Conservation (phyloP, 2,797 vertebrate genomes). For the Myotis pilosus region DNA sequence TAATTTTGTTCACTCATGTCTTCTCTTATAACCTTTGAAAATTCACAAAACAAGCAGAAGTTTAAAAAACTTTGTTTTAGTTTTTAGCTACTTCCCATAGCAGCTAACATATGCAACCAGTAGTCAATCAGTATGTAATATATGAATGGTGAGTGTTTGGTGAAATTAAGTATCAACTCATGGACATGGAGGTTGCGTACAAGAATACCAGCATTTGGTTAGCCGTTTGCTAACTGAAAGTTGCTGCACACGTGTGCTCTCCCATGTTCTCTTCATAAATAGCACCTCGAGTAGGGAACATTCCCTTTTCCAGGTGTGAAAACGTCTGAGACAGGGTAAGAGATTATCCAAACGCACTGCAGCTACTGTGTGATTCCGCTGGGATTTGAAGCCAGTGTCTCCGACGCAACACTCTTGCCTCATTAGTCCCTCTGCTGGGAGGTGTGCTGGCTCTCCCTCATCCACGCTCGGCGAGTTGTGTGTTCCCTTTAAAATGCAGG, state of each 20-base stretch:
- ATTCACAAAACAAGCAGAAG: not conserved
- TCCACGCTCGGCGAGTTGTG: not conserved
- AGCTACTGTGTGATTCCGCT: not conserved
- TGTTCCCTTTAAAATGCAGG: slow-evolving; percentile 44
- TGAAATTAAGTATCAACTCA: not conserved
- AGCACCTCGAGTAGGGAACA: not conserved
- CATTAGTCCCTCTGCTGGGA: not conserved
- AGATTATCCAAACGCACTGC: not conserved
- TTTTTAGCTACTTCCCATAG: not conserved
- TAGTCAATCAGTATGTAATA: not conserved
- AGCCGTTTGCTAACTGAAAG: slow-evolving; percentile 16
- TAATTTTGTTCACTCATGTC: not conserved
- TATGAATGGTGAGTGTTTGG: not conserved
- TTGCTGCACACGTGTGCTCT: not conserved
- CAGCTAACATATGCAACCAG: not conserved
- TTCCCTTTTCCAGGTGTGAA: not conserved
- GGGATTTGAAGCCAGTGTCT: slow-evolving; percentile 28
- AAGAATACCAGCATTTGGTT: not conserved
- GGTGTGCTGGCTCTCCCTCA: not conserved
- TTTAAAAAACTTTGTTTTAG: not conserved
- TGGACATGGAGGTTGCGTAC: not conserved
- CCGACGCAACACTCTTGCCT: not conserved
- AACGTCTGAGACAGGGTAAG: not conserved
- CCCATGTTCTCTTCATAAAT: not conserved
- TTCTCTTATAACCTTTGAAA: not conserved